Base-by-base conservation (phyloP, 2,888 invertebrate genomes). In the Netelia melanura region DNA sequence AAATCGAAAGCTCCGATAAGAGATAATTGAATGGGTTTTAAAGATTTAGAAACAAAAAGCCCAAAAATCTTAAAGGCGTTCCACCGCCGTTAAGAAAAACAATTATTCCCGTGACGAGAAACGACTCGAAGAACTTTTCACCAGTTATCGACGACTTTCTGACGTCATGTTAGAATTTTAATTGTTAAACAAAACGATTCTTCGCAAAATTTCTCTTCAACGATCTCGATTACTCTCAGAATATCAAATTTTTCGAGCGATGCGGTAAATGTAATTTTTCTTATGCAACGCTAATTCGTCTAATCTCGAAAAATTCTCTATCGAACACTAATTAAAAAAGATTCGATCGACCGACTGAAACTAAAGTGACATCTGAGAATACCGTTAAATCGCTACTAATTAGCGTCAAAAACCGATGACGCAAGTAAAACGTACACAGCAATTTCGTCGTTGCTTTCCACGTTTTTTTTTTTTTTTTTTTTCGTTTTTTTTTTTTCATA, bases 111-210 rank as follows among this genome's bases (percentile, higher is more conserved):
- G 58, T 44, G 67, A 61, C 21, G 21, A 68, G 48, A 38, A 30
- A 68, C 52, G 25, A 74, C 43, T 75, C n/a, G 43, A 70, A 54
- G 72, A 81, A 81, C 81, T 74, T 76, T 83, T 10, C 82, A 81
- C 84, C 82, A 81, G 64, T 86, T 80, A 86, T 81, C 54, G 67
- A 84, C 77, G 68, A 21, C 48, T 68, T 79, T 65, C 58, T n/a
- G 17, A 76, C 54, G 71, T 79, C 62, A 25, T 72, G 80, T 84
- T 84, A 72, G 75, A 67, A 76, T 72, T 71, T 61, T 52, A 30
- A 21, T 72, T 72, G 43, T 76, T 56, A 74, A 48, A 6, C 30
- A 38, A n/a, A 56, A 17, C 21, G 17, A 62, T 21, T 44, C 8
- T 38, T 61, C 52, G 58, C 21, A 52, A n/a, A 52, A 21, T 61